phyloP scores from a whole-genome alignment of 53 echinoderm and acorn worm species.

The Hippasteria phrygiana region DNA sequence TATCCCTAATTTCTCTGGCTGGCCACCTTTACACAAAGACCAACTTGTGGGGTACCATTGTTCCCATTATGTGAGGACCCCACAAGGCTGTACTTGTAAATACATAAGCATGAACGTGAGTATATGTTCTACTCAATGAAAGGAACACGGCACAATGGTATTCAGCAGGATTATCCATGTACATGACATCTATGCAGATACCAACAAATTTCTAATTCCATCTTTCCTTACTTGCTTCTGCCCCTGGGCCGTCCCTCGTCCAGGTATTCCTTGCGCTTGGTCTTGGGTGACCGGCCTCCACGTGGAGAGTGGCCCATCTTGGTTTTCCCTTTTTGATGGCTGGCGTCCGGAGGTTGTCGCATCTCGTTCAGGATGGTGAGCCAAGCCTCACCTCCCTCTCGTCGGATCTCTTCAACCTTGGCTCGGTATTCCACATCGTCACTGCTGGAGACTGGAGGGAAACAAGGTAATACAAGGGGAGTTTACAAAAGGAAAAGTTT shows the following conservation, averaged over 20 bases:
- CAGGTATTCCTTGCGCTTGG: slow-evolving; percentile 8
- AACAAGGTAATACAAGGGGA: neutral
- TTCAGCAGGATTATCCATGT: too few species aligned
- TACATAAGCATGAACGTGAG: too few species aligned
- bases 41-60: too few species aligned
- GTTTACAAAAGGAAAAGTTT: too few species aligned
- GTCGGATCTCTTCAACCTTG: slow-evolving; percentile 85
- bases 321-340: neutral
- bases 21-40: too few species aligned
- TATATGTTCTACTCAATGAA: too few species aligned
- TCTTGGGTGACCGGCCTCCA: slow-evolving; percentile 44
- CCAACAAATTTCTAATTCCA: neutral
- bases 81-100: too few species aligned
- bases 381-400: slow-evolving; percentile 93
- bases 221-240: neutral
- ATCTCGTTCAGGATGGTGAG: slow-evolving; percentile 90
- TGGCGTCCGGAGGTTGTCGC: slow-evolving; percentile 57
- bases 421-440: slow-evolving; percentile 70
- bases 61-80: too few species aligned
- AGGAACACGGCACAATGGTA: neutral
- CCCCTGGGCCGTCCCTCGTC: neutral
- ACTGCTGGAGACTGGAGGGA: slow-evolving; percentile 15
- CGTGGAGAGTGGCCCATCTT: slow-evolving; percentile 1
- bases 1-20: too few species aligned
- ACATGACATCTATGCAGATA: too few species aligned